These are phyloP conservation scores for Mimachlamys varia DNA, from an alignment of 2,888 invertebrate species.

Conservation along the genomic window DNA sequence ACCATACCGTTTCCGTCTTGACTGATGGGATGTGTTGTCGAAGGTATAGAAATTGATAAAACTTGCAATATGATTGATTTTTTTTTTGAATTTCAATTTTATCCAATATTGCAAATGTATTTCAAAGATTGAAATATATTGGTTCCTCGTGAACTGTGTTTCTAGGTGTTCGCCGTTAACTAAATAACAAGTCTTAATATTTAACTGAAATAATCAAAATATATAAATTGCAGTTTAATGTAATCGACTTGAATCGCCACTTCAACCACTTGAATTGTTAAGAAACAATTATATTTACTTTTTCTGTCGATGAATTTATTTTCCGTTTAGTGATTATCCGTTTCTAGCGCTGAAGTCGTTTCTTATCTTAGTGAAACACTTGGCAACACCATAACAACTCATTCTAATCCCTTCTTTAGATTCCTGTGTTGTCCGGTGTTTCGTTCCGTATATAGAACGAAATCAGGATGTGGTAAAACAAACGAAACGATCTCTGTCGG, in stretches of 20 bases:
- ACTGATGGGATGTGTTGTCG: no score
- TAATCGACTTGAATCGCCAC: not conserved
- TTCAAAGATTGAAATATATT: not conserved
- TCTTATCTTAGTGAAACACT: constrained; percentile 25
- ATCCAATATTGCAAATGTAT: no score
- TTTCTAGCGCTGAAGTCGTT: not conserved
- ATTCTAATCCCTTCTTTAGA: constrained; percentile 20
- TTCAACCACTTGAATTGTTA: not conserved
- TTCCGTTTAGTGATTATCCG: not conserved
- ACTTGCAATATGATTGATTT: no score
- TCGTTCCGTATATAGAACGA: constrained; percentile 27
- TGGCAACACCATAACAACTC: not conserved
- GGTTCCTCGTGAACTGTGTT: not conserved
- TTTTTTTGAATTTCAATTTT: no score
- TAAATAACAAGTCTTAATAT: not conserved
- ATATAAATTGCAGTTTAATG: not conserved
- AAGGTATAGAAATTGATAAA: no score
- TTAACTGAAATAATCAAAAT: not conserved
- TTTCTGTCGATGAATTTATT: not conserved
- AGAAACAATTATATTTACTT: not conserved
- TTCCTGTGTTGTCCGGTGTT: constrained; percentile 7
- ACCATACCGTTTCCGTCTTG: no score
- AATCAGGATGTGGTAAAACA: constrained; percentile 31
- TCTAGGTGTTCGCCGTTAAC: not conserved
- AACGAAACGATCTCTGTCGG: constrained; percentile 12